These are phyloP conservation scores for Rotaria magnacalcarata DNA, from an alignment of 2,888 invertebrate genomes.

Conservation along the genomic window DNA sequence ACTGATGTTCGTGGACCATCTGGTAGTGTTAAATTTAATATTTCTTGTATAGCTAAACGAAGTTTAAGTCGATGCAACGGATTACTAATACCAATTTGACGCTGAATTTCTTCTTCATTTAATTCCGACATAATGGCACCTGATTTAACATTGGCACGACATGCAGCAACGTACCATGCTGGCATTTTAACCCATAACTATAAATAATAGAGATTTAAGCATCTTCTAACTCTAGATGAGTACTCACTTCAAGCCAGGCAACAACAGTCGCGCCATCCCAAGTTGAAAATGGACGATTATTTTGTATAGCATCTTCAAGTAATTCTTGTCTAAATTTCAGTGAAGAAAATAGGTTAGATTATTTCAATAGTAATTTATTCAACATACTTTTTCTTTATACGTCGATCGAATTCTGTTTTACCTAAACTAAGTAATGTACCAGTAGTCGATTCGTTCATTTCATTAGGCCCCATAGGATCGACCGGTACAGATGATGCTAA, in stretches of 20 bases:
- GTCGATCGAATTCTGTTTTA: slow-evolving; percentile 68
- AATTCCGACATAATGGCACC: slow-evolving; percentile 99
- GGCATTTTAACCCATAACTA: slow-evolving; percentile 98
- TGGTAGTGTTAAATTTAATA: slow-evolving; percentile 96
- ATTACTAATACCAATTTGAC: slow-evolving; percentile 85
- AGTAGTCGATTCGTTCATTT: background rate
- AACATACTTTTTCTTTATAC: slow-evolving; percentile 78
- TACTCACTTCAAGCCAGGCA: slow-evolving; percentile 81
- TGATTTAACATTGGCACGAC: slow-evolving; percentile 96
- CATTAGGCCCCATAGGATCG: background rate
- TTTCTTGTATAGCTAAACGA: slow-evolving; percentile 87
- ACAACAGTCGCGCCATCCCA: slow-evolving; percentile 99
- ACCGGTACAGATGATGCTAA: no score
- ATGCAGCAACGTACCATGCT: slow-evolving; percentile 95
- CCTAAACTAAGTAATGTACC: slow-evolving; percentile 47
- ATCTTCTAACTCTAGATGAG: no score
- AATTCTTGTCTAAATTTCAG: slow-evolving; percentile 72
- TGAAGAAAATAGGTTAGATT: no score
- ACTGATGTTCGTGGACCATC: slow-evolving; percentile 95
- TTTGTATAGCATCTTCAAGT: slow-evolving; percentile 97
- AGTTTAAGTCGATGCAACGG: slow-evolving; percentile 84
- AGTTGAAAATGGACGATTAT: slow-evolving; percentile 93
- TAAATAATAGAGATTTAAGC: slow-evolving; percentile 4
- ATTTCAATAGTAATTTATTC: no score
- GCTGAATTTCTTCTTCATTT: slow-evolving; percentile 96